A percentile compares a stretch with the other conserved stretches of the same genome.
Evolutionary conservation across 2,888 invertebrate genomes (phyloP).

Genomic region (Hedya salicella): DNA sequence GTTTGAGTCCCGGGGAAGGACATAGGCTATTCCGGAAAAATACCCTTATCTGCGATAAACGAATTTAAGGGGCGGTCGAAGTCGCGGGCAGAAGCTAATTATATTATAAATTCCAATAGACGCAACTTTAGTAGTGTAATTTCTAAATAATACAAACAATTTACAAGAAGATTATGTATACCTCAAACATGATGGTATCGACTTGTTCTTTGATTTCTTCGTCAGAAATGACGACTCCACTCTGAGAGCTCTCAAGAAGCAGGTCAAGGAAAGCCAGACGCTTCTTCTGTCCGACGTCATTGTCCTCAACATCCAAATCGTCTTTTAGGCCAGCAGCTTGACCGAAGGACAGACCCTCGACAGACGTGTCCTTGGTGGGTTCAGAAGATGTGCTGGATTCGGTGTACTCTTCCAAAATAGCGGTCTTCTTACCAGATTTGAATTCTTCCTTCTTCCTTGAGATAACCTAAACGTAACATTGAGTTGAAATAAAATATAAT

Average conservation of each 20-base stretch:
- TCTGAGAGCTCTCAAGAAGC: constrained; percentile 91
- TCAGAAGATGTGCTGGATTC: constrained; percentile 47
- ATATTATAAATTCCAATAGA: too few species aligned
- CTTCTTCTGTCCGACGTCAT: constrained; percentile 92
- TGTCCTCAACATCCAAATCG: constrained; percentile 92
- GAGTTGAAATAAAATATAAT: neutral
- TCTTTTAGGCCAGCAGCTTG: constrained; percentile 90
- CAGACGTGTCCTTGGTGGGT: constrained; percentile 68
- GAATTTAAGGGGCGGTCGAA: too few species aligned
- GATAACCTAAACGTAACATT: constrained; percentile 78
- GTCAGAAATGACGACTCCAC: constrained; percentile 89
- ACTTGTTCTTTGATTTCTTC: constrained; percentile 94
- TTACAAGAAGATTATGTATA: constrained; percentile 54
- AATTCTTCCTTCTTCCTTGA: constrained; percentile 91
- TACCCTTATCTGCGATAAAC: too few species aligned
- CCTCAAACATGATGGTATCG: constrained; percentile 95
- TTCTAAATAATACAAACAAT: neutral
- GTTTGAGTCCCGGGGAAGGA: too few species aligned
- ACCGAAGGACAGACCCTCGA: constrained; percentile 89
- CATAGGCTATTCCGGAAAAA: too few species aligned
- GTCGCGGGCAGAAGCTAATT: too few species aligned
- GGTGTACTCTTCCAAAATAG: constrained; percentile 59
- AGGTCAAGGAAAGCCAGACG: constrained; percentile 95
- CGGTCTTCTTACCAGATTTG: constrained; percentile 85
- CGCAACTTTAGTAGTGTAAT: too few species aligned